Conservation (phyloP, 2,113 vertebrate species). For the Tympanuchus pallidicinctus region DNA sequence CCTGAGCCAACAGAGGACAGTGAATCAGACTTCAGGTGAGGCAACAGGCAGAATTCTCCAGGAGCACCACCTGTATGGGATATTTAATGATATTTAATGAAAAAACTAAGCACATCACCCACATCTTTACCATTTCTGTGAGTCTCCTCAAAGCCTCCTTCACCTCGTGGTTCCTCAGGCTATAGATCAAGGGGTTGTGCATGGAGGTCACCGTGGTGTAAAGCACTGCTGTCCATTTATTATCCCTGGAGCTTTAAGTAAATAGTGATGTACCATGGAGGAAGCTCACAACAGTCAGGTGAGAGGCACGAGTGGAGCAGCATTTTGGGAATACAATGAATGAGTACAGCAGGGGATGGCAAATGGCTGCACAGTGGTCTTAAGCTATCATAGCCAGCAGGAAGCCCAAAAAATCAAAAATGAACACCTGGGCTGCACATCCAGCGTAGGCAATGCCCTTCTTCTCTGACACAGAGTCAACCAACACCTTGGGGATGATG, state of each 20-base stretch:
- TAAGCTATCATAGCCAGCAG: background rate
- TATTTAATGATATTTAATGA: background rate
- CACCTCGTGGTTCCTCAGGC: constrained; percentile 66
- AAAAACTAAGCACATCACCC: background rate
- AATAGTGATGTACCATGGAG: background rate
- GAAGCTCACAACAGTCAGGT: constrained; percentile 29
- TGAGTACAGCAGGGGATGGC: background rate
- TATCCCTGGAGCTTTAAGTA: constrained; percentile 46
- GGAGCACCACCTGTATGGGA: accelerated
- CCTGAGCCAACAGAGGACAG: too few relatives aligned
- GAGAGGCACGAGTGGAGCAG: constrained; percentile 56
- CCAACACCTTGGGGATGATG: background rate
- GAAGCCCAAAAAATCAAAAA: background rate
- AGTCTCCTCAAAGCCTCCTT: constrained; percentile 43
- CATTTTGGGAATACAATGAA: background rate
- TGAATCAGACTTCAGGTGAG: background rate
- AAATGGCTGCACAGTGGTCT: background rate
- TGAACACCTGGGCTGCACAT: background rate
- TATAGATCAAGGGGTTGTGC: constrained; percentile 67
- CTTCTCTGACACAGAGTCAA: accelerated
- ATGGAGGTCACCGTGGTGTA: constrained; percentile 57
- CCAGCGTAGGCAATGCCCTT: background rate
- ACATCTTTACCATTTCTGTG: background rate
- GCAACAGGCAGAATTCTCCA: background rate
- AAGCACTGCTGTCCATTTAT: constrained; percentile 41